A percentile compares a stretch with the other conserved stretches of the same genome.
These are phyloP conservation scores for Caenorhabditis virilis DNA, from an alignment of 2,888 invertebrate species.

Conservation along the genomic window DNA sequence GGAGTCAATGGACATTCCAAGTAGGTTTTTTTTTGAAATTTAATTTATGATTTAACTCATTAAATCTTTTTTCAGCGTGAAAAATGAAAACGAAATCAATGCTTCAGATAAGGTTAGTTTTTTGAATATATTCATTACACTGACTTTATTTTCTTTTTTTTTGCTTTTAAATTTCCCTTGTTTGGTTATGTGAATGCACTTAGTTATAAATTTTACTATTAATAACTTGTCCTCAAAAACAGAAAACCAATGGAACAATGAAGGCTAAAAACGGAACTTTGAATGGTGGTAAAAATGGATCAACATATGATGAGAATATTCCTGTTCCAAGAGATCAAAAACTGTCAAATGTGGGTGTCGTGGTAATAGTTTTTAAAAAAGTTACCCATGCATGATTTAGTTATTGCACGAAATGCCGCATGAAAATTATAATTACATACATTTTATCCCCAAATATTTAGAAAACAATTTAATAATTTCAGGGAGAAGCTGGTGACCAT, in stretches of 20 bases:
- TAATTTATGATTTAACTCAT: neutral
- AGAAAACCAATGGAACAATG: slow-evolving; percentile 12
- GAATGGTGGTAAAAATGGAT: slow-evolving; percentile 17
- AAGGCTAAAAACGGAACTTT: too few species aligned
- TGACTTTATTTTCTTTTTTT: too few species aligned
- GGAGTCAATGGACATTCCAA: slow-evolving; percentile 14
- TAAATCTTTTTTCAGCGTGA: neutral
- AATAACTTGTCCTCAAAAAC: neutral
- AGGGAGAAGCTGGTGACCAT: slow-evolving; percentile 9
- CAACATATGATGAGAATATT: neutral
- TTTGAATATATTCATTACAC: too few species aligned
- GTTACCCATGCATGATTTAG: too few species aligned
- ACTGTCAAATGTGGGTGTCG: too few species aligned
- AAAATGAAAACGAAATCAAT: neutral
- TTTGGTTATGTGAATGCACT: neutral
- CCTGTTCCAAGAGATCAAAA: too few species aligned
- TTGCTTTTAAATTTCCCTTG: neutral
- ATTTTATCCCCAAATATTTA: too few species aligned
- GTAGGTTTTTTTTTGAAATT: slow-evolving; percentile 6
- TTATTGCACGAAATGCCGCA: neutral
- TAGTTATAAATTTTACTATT: neutral
- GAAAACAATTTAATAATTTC: slow-evolving; percentile 7
- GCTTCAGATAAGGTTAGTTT: neutral
- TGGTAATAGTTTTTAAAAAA: too few species aligned
- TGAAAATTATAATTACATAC: neutral